Conservation (phyloP, 2,113 vertebrate species). For the Chitala chitala region DNA sequence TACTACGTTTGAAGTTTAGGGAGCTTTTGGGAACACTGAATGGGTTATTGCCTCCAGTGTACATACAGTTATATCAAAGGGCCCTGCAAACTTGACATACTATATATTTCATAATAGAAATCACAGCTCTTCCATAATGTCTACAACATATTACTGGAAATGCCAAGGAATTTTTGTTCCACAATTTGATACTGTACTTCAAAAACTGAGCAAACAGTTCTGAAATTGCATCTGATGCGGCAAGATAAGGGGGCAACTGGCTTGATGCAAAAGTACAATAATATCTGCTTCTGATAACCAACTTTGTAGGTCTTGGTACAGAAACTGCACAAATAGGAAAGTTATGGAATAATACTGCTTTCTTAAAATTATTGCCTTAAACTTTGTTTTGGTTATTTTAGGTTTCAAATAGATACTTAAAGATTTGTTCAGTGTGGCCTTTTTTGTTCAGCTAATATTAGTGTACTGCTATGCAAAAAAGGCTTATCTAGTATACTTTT, state of each 20-base stretch:
- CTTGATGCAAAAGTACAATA: constrained; percentile 12
- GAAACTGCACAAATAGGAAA: too few relatives aligned
- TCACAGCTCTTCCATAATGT: constrained; percentile 31
- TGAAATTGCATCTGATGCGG: constrained; percentile 50
- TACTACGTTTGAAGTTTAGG: constrained; percentile 55
- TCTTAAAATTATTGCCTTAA: too few relatives aligned
- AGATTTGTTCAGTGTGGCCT: too few relatives aligned
- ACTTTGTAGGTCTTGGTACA: too few relatives aligned
- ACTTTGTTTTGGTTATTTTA: too few relatives aligned
- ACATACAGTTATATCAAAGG: background rate
- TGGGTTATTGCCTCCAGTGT: constrained; percentile 9
- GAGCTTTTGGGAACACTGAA: constrained; percentile 30
- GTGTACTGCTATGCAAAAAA: background rate
- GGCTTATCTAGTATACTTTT: background rate
- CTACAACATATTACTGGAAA: constrained; percentile 40
- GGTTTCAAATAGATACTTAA: too few relatives aligned
- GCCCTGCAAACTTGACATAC: background rate
- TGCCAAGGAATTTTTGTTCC: constrained; percentile 68
- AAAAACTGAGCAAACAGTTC: constrained; percentile 56
- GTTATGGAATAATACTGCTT: too few relatives aligned
- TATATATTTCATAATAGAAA: background rate
- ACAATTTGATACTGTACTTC: constrained; percentile 66
- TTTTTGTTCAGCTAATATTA: background rate
- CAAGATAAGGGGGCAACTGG: constrained; percentile 22
- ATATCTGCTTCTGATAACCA: background rate